A percentile compares a stretch with the other conserved stretches of the same genome.
Conservation (phyloP, 2,113 vertebrate genomes). For the Cercopithecus mona region DNA sequence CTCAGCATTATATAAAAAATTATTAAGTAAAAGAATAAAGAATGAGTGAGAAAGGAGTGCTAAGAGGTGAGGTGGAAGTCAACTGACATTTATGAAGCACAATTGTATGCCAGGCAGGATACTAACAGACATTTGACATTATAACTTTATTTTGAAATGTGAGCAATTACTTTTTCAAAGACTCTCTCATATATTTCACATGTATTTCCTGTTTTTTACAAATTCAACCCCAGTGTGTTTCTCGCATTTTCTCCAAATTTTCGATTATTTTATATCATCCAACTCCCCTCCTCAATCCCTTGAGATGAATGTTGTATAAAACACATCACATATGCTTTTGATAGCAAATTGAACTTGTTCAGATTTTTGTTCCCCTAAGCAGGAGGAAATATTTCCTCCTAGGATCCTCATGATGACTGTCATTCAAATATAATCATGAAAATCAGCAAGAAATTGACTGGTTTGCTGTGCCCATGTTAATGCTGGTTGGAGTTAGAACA, state of each 20-base stretch:
- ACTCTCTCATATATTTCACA: neutral
- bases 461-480: neutral
- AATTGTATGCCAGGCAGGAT: neutral
- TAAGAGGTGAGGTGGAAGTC: neutral
- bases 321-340: neutral
- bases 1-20: neutral
- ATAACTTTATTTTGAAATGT: slow-evolving; percentile 26
- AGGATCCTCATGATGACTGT: neutral
- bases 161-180: slow-evolving; percentile 35
- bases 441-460: neutral
- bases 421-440: slow-evolving; percentile 22
- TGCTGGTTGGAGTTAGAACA: neutral
- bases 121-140: neutral
- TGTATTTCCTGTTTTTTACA: slow-evolving; percentile 23
- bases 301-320: slow-evolving; percentile 44
- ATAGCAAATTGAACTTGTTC: slow-evolving; percentile 31
- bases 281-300: neutral
- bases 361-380: neutral
- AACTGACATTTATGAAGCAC: neutral
- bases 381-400: neutral
- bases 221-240: neutral
- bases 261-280: neutral
- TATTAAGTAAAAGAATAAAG: neutral
- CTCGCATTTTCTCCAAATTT: slow-evolving; percentile 33
- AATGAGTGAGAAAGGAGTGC: neutral